phyloP scores from a whole-genome alignment of 2,888 invertebrate species.

The Synergus gifuensis region DNA sequence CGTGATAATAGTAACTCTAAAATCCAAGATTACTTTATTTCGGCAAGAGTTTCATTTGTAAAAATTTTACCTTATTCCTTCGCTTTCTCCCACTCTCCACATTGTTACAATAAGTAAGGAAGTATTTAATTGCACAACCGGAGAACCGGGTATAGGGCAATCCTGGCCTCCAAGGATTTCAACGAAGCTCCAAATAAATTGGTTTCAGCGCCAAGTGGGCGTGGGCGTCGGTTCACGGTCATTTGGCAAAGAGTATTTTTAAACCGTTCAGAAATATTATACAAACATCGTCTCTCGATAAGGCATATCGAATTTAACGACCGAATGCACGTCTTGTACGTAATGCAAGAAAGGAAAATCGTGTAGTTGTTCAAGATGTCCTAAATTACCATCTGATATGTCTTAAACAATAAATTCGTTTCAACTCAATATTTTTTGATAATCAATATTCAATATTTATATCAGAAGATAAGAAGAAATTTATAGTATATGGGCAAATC shows the following conservation, averaged over 20 bases:
- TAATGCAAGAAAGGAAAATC: constrained; percentile 5
- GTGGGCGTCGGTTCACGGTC: not conserved
- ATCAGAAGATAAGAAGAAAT: too few relatives aligned
- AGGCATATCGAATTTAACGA: constrained; percentile 5
- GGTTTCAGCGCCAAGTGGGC: not conserved
- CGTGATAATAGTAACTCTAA: not conserved
- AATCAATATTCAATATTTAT: too few relatives aligned
- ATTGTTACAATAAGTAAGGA: not conserved
- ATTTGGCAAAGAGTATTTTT: constrained; percentile 1
- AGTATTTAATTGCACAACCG: not conserved
- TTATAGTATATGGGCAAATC: too few relatives aligned
- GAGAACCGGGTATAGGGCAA: not conserved
- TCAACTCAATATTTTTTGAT: not conserved
- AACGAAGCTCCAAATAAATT: not conserved
- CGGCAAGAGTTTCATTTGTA: too few relatives aligned
- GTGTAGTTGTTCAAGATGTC: not conserved
- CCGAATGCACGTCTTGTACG: not conserved
- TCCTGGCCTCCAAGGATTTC: constrained; percentile 1
- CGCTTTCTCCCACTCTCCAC: not conserved
- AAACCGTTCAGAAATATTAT: constrained; percentile 2
- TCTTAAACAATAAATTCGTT: not conserved
- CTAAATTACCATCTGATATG: not conserved
- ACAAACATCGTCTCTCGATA: not conserved
- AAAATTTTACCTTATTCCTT: too few relatives aligned
- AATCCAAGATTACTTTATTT: not conserved